Evolutionary conservation across 2,797 vertebrate genomes (phyloP), one percentile per base, ranked within the genome.

Genomic region (Stomatorhinus walkeri): DNA sequence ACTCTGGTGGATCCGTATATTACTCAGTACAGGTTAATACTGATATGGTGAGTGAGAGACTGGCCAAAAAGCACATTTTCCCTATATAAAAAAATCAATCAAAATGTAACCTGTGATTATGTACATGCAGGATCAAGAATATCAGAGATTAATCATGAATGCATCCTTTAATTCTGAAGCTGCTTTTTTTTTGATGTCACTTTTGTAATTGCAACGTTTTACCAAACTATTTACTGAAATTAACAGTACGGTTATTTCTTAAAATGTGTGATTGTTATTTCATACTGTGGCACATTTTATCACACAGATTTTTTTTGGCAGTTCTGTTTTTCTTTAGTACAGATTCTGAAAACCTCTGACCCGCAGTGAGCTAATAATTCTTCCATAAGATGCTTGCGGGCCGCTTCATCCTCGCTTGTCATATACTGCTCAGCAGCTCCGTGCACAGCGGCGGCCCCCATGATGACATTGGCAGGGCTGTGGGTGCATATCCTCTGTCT

Each of bases 401-500:
- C 22, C 19, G 9, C 43, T 51, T 51, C 9, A 48, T 84, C 81
- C 81, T 3, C 1, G 10, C 48, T 22, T 51, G 14, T 85, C 48
- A 51, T 49, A 22, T n/a, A 28, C 83, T 51, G 83, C 43, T 85
- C 48, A 49, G 24, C 76, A 46, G 76, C 12, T 12, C 43, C 0
- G 22, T 49, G 83, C 4, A 0, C 48, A 32, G 43, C 16, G n/a
- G 48, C 22, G 16, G 83, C 12, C 83, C 1, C 51, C 43, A 1
- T 81, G 40, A 81, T 51, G 83, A 49, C n/a, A 28, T 85, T 32
- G 83, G 83, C 48, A 85, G 83, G n/a, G 81, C n/a, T 51, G 46
- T 14, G 48, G 81, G n/a, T 16, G 83, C 48, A 22, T 49, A 22
- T 49, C 48, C 43, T 46, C 76, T n/a, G 76, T 46, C 83, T 85